Percentiles rank a stretch among this genome's conserved stretches.
Evolutionary conservation across 2,888 invertebrate species (phyloP).

Genomic region (Scaptomyza parva): DNA sequence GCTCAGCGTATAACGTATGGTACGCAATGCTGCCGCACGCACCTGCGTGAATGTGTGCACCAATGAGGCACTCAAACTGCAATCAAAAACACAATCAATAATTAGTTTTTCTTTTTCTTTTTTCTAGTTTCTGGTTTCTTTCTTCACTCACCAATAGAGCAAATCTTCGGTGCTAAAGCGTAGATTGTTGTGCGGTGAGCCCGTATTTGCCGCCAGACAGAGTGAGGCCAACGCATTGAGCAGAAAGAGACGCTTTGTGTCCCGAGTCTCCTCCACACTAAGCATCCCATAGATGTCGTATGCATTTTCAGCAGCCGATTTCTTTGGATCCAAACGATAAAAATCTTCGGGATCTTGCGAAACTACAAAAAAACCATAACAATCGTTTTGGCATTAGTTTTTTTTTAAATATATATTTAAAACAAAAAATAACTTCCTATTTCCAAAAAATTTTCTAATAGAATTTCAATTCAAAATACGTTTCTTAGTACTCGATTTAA

Average conservation of each 20-base stretch:
- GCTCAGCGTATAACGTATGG: slow-evolving; percentile 92
- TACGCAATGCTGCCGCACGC: slow-evolving; percentile 94
- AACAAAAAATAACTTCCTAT: too few species aligned
- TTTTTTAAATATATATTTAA: not conserved
- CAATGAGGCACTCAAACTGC: slow-evolving; percentile 93
- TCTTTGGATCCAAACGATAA: slow-evolving; percentile 87
- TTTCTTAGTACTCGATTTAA: too few species aligned
- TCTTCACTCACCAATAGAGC: slow-evolving; percentile 93
- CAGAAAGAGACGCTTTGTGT: slow-evolving; percentile 92
- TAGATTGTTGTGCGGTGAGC: slow-evolving; percentile 83
- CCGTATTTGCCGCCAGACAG: slow-evolving; percentile 70
- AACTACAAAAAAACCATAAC: slow-evolving; percentile 54
- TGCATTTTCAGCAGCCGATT: slow-evolving; percentile 88
- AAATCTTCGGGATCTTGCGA: slow-evolving; percentile 87
- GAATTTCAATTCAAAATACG: too few species aligned
- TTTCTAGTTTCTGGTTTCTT: slow-evolving; percentile 81
- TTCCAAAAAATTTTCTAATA: too few species aligned
- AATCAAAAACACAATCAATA: not conserved
- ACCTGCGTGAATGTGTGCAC: slow-evolving; percentile 95
- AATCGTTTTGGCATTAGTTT: not conserved
- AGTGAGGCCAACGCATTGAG: slow-evolving; percentile 95
- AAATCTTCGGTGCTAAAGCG: slow-evolving; percentile 93
- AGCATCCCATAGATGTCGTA: slow-evolving; percentile 88
- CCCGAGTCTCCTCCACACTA: slow-evolving; percentile 87
- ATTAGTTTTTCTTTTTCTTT: not conserved